Conservation (phyloP, 2,888 invertebrate genomes). For the Scaptomyza tumidula region DNA sequence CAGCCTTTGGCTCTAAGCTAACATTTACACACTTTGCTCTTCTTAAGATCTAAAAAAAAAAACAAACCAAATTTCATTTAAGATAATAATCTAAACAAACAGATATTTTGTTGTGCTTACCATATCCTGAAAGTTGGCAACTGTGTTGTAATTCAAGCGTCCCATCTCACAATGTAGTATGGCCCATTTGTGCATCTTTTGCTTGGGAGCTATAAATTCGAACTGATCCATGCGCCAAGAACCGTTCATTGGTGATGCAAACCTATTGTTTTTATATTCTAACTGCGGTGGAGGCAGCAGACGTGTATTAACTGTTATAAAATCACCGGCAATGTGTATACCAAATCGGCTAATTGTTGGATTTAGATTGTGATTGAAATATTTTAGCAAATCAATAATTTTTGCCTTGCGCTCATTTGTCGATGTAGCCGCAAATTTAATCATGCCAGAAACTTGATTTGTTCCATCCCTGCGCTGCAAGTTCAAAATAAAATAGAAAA, state of each 20-base stretch:
- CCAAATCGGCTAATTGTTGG: constrained; percentile 92
- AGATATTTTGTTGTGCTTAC: constrained; percentile 28
- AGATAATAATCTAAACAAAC: neutral
- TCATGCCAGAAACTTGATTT: constrained; percentile 93
- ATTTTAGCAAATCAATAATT: constrained; percentile 87
- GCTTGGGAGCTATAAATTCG: constrained; percentile 50
- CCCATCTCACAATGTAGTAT: constrained; percentile 57
- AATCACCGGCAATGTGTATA: constrained; percentile 89
- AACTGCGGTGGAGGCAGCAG: constrained; percentile 91
- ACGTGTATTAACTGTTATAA: constrained; percentile 91
- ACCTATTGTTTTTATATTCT: constrained; percentile 85
- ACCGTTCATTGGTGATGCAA: constrained; percentile 56
- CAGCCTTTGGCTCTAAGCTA: constrained; percentile 44
- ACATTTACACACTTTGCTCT: constrained; percentile 54
- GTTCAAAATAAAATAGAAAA: neutral
- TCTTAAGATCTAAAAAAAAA: constrained; percentile 12
- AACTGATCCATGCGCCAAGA: constrained; percentile 70
- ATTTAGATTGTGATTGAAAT: constrained; percentile 77
- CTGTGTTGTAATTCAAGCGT: constrained; percentile 32
- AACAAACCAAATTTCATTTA: neutral
- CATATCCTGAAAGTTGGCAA: constrained; percentile 28
- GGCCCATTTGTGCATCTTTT: constrained; percentile 73
- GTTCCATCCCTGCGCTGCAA: constrained; percentile 89
- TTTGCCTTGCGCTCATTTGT: constrained; percentile 91
- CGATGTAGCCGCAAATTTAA: constrained; percentile 92